These are phyloP conservation scores for Mastomys natalensis DNA, from an alignment of 2,113 vertebrate species.

Conservation along the genomic window DNA sequence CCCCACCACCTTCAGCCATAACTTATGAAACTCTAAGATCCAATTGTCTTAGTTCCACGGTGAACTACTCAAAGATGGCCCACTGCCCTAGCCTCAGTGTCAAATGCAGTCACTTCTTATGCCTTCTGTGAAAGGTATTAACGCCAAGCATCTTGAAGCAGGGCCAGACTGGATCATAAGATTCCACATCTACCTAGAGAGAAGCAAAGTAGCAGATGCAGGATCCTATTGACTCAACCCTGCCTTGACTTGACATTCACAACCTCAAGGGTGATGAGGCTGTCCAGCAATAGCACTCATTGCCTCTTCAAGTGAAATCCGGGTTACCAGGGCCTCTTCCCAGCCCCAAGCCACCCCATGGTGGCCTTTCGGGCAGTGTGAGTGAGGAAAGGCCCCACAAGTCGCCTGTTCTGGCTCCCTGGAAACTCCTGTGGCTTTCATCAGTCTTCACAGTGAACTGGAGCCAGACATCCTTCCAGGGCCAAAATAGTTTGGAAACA, in stretches of 20 bases:
- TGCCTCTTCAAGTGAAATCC: background rate
- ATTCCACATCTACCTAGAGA: background rate
- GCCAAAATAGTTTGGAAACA: constrained; percentile 83
- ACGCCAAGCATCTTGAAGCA: background rate
- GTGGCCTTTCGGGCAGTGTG: background rate
- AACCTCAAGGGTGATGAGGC: background rate
- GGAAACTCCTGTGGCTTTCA: constrained; percentile 82
- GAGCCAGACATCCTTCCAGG: constrained; percentile 80
- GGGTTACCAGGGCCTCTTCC: constrained; percentile 9
- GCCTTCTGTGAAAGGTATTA: background rate
- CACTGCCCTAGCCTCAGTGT: background rate
- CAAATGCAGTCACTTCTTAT: background rate
- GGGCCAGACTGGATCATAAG: rapidly evolving
- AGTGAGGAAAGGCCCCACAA: constrained; percentile 77
- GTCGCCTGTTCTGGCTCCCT: constrained; percentile 56
- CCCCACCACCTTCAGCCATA: background rate
- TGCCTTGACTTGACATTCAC: background rate
- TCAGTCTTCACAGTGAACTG: constrained; percentile 80
- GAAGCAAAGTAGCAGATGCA: background rate
- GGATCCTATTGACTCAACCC: background rate
- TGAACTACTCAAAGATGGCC: background rate
- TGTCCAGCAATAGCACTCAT: background rate
- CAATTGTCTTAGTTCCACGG: too few species aligned
- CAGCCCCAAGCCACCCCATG: background rate
- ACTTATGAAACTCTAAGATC: background rate